Percentiles rank a stretch among this genome's conserved stretches.
Conservation (phyloP, 2,797 vertebrate species). For the Platalea minor region DNA sequence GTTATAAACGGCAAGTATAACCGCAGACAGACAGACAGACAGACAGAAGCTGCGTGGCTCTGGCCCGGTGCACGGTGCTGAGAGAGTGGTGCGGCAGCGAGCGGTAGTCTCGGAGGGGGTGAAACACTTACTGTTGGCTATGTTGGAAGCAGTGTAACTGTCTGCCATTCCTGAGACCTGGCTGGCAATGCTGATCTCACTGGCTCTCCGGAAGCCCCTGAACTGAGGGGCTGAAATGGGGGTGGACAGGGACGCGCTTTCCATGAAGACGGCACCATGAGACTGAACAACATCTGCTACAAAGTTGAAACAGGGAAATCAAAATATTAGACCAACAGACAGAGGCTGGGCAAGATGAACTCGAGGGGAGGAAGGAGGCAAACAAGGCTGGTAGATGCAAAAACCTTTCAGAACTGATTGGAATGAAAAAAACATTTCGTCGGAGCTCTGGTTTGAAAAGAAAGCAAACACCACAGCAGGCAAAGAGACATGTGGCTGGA, state of each 20-base stretch:
- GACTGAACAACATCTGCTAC: slow-evolving; percentile 96
- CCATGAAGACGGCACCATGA: slow-evolving; percentile 93
- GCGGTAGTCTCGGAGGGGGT: background rate
- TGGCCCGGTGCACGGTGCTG: background rate
- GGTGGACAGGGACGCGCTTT: slow-evolving; percentile 89
- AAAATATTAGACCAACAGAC: slow-evolving; percentile 73
- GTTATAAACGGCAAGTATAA: background rate
- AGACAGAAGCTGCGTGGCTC: background rate
- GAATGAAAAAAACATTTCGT: background rate
- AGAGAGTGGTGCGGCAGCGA: background rate
- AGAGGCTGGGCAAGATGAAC: slow-evolving; percentile 60
- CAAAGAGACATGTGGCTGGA: slow-evolving; percentile 40
- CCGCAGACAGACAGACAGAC: slow-evolving; percentile 2
- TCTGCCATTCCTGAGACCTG: slow-evolving; percentile 98
- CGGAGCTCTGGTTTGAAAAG: slow-evolving; percentile 36
- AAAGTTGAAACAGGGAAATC: slow-evolving; percentile 82
- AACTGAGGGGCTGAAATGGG: slow-evolving; percentile 84
- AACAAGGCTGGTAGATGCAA: slow-evolving; percentile 27
- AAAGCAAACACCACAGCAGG: slow-evolving; percentile 52
- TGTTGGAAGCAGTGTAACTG: slow-evolving; percentile 94
- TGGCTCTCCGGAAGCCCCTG: slow-evolving; percentile 92
- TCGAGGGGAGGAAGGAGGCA: slow-evolving; percentile 35
- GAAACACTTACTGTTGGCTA: slow-evolving; percentile 94
- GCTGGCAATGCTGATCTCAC: slow-evolving; percentile 98
- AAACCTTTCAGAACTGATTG: slow-evolving; percentile 18